Base-by-base conservation (phyloP, 2,113 vertebrate genomes). In the Plectropomus leopardus region DNA sequence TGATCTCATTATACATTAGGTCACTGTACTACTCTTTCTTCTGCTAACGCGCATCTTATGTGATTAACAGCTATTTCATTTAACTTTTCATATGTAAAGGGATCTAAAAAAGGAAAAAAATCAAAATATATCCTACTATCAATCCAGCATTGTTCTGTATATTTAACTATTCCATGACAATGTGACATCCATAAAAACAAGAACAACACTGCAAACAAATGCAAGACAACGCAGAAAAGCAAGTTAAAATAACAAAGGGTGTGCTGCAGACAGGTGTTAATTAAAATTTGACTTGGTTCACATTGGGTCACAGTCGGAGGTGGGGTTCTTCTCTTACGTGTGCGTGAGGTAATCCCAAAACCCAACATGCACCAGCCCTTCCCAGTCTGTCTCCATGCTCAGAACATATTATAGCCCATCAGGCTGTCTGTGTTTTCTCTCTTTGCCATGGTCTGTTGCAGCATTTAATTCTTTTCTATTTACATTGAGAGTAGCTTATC, bases 271-370 rank as follows among this genome's bases (percentile, higher is more conserved):
- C 78, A 78, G 86, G 79, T 86, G 86, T 67, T 91, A 88, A 94
- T 94, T 91, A 90, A 93, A 91, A 72, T 82, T 75, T 77, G 83
- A 54, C 44, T 86, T 58, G 63, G 88, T 73, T 77, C 78, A 86
- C 80, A 60, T 76, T 40, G 70, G 82, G 85, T 89, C 80, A 85
- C 68, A 47, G 60, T 55, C 58, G 75, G 81, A 70, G 76, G 83
- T 75, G 65, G 79, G 81, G 83, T 40, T 88, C 68, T 81, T 67
- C 51, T 76, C 60, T 91, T 82, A 81, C 78, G 9, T 82, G 88
- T 65, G 75, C 73, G 82, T 84, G 85, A 94, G 79, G 85, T 94
- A 91, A 94, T 92, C 88, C 64, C 42, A 77, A 85, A 84, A 79
- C 70, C 64, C 60, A 87, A 80, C 87, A 86, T 54, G 50, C 47